Evolutionary conservation across 2,888 invertebrate genomes (phyloP).

Genomic region (Papilio elwesi): DNA sequence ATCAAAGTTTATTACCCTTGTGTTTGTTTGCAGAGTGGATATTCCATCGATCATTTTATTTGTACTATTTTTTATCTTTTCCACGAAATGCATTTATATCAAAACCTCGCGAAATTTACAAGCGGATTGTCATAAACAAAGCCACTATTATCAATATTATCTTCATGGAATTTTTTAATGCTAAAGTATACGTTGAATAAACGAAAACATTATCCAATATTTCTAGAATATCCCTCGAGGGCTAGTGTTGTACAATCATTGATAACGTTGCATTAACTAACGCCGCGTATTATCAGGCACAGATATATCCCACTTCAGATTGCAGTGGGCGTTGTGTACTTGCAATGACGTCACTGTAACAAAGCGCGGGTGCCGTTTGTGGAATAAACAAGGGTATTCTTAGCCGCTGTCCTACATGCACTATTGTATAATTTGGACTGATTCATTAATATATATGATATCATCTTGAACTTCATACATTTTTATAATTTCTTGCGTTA

Average conservation of each 20-base stretch:
- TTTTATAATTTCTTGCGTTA: too few species aligned
- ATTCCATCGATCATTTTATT: neutral
- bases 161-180: too few species aligned
- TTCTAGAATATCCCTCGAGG: constrained; percentile 23
- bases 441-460: constrained; percentile 3
- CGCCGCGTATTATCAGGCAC: constrained; percentile 57
- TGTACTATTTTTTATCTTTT: neutral
- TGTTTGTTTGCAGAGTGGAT: neutral
- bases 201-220: constrained; percentile 6
- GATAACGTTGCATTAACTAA: constrained; percentile 38
- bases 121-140: neutral
- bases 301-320: constrained; percentile 73
- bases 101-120: neutral
- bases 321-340: constrained; percentile 53
- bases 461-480: neutral
- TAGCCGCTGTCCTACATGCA: neutral
- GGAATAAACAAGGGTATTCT: constrained; percentile 20
- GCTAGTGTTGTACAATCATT: constrained; percentile 29
- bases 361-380: constrained; percentile 41
- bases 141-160: neutral
- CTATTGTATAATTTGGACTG: constrained; percentile 7
- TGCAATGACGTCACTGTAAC: constrained; percentile 56
- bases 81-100: neutral
- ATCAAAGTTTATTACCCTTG: constrained; percentile 35
- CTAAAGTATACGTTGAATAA: neutral